Evolutionary conservation across 2,113 vertebrate species (phyloP).

Genomic region (Maccullochella peelii): DNA sequence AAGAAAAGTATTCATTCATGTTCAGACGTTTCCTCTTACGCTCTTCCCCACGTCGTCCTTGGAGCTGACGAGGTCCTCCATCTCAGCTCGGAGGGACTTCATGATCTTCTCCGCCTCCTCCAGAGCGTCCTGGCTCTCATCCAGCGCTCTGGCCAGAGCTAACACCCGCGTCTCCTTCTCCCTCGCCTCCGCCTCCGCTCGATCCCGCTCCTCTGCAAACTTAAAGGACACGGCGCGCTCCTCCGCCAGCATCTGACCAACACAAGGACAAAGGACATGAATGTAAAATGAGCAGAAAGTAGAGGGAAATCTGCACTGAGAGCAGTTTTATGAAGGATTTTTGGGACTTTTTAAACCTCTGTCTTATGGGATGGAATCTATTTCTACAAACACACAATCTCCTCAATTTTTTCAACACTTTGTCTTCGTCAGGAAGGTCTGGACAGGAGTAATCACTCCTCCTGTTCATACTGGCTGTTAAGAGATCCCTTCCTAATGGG

Average conservation of each 20-base stretch:
- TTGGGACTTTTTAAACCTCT: no score
- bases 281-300: neutral
- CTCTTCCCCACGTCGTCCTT: constrained; percentile 96
- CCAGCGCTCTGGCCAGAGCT: constrained; percentile 89
- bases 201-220: constrained; percentile 92
- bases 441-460: neutral
- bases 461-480: no score
- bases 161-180: constrained; percentile 94
- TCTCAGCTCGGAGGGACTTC: constrained; percentile 90
- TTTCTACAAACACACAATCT: no score
- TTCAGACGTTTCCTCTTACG: constrained; percentile 78
- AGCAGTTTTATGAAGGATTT: no score
- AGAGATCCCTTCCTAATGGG: no score
- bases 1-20: accelerated
- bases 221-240: constrained; percentile 92
- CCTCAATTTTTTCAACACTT: no score
- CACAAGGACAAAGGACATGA: neutral
- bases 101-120: constrained; percentile 91
- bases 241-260: constrained; percentile 90
- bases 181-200: constrained; percentile 91
- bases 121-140: constrained; percentile 88
- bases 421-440: no score
- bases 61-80: constrained; percentile 97
- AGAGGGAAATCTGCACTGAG: no score
- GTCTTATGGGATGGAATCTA: no score